A percentile compares a stretch with the other conserved stretches of the same genome.
Evolutionary conservation across 2,797 vertebrate genomes (phyloP).

Genomic region (Luscinia megarhynchos): DNA sequence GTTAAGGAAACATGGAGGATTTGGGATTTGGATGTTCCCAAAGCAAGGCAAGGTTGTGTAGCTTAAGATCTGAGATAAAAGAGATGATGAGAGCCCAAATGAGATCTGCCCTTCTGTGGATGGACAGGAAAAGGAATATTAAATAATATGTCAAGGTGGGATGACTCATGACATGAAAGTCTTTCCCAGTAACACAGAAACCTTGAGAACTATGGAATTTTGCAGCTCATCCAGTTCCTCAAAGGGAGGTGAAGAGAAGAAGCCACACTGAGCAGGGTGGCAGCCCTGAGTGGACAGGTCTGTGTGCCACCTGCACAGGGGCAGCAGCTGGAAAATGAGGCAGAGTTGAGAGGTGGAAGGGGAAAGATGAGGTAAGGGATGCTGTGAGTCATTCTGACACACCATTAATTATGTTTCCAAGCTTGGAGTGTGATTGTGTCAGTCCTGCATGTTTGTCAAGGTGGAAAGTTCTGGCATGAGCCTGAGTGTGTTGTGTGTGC

Average conservation of each 20-base stretch:
- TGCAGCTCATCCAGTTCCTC: neutral
- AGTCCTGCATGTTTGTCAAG: neutral
- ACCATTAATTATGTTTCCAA: slow-evolving; percentile 23
- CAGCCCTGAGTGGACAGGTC: neutral
- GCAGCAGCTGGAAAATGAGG: neutral
- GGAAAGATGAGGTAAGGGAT: neutral
- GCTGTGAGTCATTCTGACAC: slow-evolving; percentile 8
- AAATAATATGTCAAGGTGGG: neutral
- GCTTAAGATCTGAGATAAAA: neutral
- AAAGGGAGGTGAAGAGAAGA: neutral
- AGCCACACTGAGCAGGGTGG: neutral
- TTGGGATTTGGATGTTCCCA: neutral
- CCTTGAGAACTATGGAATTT: neutral
- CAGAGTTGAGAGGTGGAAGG: neutral
- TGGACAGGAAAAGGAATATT: neutral
- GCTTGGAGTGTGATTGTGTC: neutral
- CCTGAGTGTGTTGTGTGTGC: neutral
- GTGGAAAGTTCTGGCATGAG: neutral
- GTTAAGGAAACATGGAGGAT: neutral
- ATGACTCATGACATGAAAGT: neutral
- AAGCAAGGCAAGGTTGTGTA: neutral
- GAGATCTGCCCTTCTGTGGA: neutral
- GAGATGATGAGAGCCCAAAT: neutral
- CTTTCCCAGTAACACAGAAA: neutral
- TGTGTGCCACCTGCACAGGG: neutral